phyloP scores from a whole-genome alignment of 2,888 invertebrate species.

The Leucoptera coffeella region DNA sequence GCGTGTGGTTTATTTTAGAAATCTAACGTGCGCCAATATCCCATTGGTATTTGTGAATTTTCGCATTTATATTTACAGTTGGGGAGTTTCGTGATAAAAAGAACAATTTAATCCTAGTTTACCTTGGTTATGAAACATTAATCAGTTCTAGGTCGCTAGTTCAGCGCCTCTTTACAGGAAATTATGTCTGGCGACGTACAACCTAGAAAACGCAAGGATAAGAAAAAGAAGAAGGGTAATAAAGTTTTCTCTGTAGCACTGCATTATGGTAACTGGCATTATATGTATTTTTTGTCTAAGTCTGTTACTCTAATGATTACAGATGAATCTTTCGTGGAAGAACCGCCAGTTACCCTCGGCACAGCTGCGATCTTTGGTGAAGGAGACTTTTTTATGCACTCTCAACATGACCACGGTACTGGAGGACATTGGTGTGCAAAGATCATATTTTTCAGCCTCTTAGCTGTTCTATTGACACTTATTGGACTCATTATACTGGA shows the following conservation, averaged over 20 bases:
- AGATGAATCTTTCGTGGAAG: constrained; percentile 39
- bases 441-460: constrained; percentile 70
- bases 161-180: constrained; percentile 30
- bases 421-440: constrained; percentile 83
- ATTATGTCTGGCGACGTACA: constrained; percentile 84
- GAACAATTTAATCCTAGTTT: too few relatives aligned
- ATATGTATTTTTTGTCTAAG: too few relatives aligned
- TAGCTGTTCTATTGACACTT: constrained; percentile 64
- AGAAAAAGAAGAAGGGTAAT: constrained; percentile 76
- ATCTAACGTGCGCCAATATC: constrained; percentile 28
- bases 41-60: constrained; percentile 29
- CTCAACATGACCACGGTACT: constrained; percentile 68
- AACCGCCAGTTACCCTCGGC: constrained; percentile 26
- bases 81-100: too few relatives aligned
- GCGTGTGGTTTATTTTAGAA: constrained; percentile 46
- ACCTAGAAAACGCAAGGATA: constrained; percentile 80
- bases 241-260: too few relatives aligned
- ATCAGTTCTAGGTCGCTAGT: constrained; percentile 25
- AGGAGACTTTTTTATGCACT: constrained; percentile 72
- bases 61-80: too few relatives aligned
- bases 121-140: constrained; percentile 51
- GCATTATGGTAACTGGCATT: too few relatives aligned
- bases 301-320: too few relatives aligned
- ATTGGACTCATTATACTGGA: constrained; percentile 75
- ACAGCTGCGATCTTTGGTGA: constrained; percentile 41